Evolutionary conservation across 2,888 invertebrate species (phyloP), one percentile per base, ranked within the genome.

Genomic region (Tenthredo amoena): DNA sequence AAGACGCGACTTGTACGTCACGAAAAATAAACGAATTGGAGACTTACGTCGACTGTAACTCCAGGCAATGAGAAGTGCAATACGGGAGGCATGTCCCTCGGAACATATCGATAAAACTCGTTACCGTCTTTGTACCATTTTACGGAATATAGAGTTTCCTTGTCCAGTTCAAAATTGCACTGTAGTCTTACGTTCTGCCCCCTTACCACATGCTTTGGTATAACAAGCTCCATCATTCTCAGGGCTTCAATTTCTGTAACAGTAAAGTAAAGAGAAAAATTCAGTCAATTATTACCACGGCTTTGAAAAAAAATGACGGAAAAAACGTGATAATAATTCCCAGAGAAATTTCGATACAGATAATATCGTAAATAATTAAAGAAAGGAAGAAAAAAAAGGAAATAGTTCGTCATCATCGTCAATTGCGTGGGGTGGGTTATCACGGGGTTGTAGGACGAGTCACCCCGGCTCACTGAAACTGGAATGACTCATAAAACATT

Each of bases 51-150:
- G 84, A 94, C 94, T 86, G 90, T 90, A 68, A 94, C 93, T 50
- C 94, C 94, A 1, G 91, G 90, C 71, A 93, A 90, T 21, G 91
- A 91, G 86, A 94, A 94, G 74, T 92, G 90, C 87, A 94, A 92
- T 18, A 93, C 93, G 12, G 91, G 91, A 26, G 94, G 94, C 87
- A 90, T 90, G 86, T 94, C 94, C 76, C 91, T 92, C 47, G 94
- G 94, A 77, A 93, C 91, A 88, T 92, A 94, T 84, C 94, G 92
- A 89, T 93, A 94, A 89, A 94, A 94, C 88, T 94, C 94, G 87
- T 93, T 91, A 65, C 93, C 94, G 88, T 94, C 93, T 88, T 93
- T 94, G 91, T 94, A 94, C 94, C 94, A 94, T 89, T 94, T 94
- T 50, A 94, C 94, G 43, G 94, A 94, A 89, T 94, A 94, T 15